Percentiles rank a stretch among this genome's conserved stretches.
phyloP scores from a whole-genome alignment of 2,113 vertebrate species.

The Cyrtonyx montezumae region DNA sequence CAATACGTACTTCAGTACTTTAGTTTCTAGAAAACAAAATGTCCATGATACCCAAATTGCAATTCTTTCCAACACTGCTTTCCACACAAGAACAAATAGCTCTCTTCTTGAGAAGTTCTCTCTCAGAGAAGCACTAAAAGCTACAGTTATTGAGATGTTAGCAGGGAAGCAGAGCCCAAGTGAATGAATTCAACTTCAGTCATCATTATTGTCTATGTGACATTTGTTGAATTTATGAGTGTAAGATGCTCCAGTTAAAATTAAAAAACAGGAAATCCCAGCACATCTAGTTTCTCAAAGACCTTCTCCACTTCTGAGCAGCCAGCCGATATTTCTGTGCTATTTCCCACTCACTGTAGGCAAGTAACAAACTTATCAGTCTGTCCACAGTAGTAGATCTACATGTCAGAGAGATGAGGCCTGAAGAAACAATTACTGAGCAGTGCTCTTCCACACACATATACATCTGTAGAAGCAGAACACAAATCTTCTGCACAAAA shows the following conservation, averaged over 20 bases:
- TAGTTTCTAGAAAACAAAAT: background rate
- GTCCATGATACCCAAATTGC: background rate
- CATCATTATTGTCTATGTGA: background rate
- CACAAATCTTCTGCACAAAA: background rate
- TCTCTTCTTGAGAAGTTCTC: background rate
- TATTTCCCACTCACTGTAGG: background rate
- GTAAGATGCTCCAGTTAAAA: background rate
- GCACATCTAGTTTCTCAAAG: background rate
- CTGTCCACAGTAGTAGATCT: background rate
- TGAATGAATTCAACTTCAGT: background rate
- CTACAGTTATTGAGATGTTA: background rate
- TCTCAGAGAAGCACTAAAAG: background rate
- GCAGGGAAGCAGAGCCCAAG: background rate
- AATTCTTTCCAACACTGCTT: background rate
- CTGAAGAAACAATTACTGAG: background rate
- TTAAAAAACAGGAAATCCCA: background rate
- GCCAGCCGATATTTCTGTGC: background rate
- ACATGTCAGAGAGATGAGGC: background rate
- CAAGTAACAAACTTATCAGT: background rate
- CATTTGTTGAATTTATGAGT: background rate
- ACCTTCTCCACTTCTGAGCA: background rate
- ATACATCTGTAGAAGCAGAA: background rate
- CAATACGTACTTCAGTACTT: background rate
- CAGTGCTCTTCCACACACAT: background rate
- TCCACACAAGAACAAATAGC: background rate